Conservation (phyloP, 2,113 vertebrate species). For the Nothocercus nigrocapillus region DNA sequence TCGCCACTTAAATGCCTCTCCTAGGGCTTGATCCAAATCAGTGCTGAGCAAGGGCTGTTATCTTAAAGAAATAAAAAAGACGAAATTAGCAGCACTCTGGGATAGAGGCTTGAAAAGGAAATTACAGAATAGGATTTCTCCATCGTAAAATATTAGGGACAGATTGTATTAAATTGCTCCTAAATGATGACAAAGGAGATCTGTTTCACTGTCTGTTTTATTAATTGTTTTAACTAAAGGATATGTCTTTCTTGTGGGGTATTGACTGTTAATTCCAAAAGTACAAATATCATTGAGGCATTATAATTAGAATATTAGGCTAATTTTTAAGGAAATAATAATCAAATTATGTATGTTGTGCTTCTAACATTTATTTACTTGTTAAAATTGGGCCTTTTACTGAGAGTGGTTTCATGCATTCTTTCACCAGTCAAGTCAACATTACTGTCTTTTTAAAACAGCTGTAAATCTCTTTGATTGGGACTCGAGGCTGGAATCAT, state of each 20-base stretch:
- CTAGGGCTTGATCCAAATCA: neutral
- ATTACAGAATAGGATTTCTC: conserved; percentile 36
- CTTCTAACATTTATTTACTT: conserved; percentile 56
- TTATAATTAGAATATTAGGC: neutral
- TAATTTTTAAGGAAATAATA: conserved; percentile 28
- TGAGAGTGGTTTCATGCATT: conserved; percentile 51
- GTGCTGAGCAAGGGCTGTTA: neutral
- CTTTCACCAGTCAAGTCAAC: conserved; percentile 77
- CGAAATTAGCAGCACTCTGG: conserved; percentile 4
- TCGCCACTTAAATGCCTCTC: neutral
- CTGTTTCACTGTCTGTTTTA: conserved; percentile 74
- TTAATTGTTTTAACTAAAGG: conserved; percentile 75
- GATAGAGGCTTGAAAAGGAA: neutral
- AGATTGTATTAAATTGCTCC: conserved; percentile 50
- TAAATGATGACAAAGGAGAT: conserved; percentile 70
- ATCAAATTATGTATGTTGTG: neutral
- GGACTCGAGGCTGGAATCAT: conserved; percentile 79
- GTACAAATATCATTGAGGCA: neutral
- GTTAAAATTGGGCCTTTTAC: conserved; percentile 30
- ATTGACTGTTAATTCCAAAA: conserved; percentile 41
- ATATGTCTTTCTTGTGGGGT: conserved; percentile 13
- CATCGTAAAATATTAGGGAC: conserved; percentile 43
- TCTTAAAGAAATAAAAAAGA: neutral
- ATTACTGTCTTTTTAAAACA: conserved; percentile 76
- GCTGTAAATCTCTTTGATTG: conserved; percentile 82